A percentile compares a stretch with the other conserved stretches of the same genome.
phyloP scores from a whole-genome alignment of 2,888 invertebrate genomes.

The Caenorhabditis zanzibari region DNA sequence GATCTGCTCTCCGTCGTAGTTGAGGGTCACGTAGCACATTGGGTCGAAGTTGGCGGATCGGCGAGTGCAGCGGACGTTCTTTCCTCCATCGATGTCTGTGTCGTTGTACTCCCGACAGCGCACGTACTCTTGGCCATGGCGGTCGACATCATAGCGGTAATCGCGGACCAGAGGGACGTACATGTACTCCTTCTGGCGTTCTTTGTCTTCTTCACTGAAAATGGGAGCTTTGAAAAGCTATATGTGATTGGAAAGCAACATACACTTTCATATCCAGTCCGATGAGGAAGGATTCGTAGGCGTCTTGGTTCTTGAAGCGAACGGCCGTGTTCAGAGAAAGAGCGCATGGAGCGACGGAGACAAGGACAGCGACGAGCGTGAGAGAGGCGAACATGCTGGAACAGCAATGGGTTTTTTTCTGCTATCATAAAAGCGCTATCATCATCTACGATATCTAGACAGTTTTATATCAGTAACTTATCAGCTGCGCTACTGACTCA shows the following conservation, averaged over 20 bases:
- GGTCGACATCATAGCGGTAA: too few species aligned
- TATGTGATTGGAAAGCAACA: background rate
- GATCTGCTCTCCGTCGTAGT: too few species aligned
- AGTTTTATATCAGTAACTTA: background rate
- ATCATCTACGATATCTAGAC: background rate
- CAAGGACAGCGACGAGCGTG: background rate
- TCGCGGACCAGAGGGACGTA: too few species aligned
- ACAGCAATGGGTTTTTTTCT: too few species aligned
- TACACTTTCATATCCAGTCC: background rate
- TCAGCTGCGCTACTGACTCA: conserved; percentile 20
- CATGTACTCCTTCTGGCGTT: too few species aligned
- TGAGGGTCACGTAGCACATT: too few species aligned
- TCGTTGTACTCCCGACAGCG: background rate
- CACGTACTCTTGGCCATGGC: too few species aligned
- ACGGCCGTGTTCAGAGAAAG: background rate
- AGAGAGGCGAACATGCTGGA: background rate
- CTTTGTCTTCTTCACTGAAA: too few species aligned
- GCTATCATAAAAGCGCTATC: background rate
- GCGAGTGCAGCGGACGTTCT: background rate
- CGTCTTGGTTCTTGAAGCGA: background rate
- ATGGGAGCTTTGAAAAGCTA: background rate
- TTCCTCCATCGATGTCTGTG: background rate
- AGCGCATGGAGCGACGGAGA: too few species aligned
- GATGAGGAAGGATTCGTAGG: background rate
- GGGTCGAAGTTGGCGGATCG: background rate